Percentiles rank a stretch among this genome's conserved stretches.
phyloP scores from a whole-genome alignment of 2,113 vertebrate genomes.

The Cacatua alba region DNA sequence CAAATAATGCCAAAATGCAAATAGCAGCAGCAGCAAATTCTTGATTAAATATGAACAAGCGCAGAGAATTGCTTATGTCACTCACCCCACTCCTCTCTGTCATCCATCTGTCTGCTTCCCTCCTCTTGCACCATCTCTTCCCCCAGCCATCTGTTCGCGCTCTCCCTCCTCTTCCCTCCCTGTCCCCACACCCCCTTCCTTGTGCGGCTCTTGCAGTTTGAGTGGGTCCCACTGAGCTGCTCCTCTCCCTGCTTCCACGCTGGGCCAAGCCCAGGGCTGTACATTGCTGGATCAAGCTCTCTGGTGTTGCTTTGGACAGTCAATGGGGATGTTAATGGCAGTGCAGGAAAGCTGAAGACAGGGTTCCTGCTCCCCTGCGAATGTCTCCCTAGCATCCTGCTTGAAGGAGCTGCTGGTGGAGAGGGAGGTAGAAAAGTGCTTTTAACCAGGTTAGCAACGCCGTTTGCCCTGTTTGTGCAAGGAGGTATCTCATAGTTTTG shows the following conservation, averaged over 20 bases:
- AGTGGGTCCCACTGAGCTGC: neutral
- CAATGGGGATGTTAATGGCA: accelerated
- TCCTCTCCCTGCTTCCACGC: neutral
- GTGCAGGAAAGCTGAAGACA: accelerated
- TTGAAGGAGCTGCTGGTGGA: neutral
- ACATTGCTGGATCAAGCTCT: accelerated
- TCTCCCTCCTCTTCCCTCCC: neutral
- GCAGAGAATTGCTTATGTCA: conserved; percentile 28
- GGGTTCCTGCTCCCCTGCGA: neutral
- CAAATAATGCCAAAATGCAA: conserved; percentile 33
- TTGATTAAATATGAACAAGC: conserved; percentile 61
- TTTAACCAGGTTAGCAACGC: neutral
- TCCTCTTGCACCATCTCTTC: conserved; percentile 32
- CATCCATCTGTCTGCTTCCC: conserved; percentile 53
- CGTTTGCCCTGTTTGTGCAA: neutral
- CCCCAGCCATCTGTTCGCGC: conserved; percentile 24
- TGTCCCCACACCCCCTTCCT: neutral
- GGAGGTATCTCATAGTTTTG: neutral
- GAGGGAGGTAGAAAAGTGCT: neutral
- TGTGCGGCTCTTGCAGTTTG: neutral
- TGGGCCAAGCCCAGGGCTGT: neutral
- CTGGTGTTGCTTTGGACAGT: accelerated
- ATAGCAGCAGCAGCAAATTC: neutral
- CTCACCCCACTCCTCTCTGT: conserved; percentile 50
- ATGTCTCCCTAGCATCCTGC: neutral